Evolutionary conservation across 2,113 vertebrate species (phyloP), one percentile per base, ranked within the genome.

Genomic region (Psettodes erumei): DNA sequence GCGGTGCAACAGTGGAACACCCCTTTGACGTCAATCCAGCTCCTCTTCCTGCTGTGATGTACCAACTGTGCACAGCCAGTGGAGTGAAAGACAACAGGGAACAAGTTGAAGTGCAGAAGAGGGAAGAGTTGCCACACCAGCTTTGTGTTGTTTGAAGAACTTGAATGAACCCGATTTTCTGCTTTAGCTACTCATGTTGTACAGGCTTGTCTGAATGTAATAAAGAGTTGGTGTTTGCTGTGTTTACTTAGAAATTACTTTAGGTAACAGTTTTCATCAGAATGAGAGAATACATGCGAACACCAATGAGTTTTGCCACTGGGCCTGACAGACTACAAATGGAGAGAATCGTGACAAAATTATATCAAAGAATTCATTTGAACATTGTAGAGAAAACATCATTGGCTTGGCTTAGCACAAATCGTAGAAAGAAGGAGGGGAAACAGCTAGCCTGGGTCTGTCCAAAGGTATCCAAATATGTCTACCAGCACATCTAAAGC

Each of bases 11-110:
- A 0, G 8, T 19, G 55, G 16, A 82, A 12, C 32, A 40, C 3
- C 45, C 35, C 42, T 59, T 56, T 70, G 53, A 66, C 77, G 47
- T 86, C 76, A 79, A 23, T 40, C 10, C 18, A 37, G 58, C 27
- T 51, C n/a, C 13, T n/a, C n/a, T 33, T 25, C 23, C 58, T 37
- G 19, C 27, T 42, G n/a, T 70, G 59, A 67, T 18, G 8, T 23
- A 27, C 8, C 32, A 5, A 28, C 15, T 23, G 32, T 53, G 8
- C 23, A 23, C 2, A 50, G 15, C 5, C 8, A 38, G 8, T 15
- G 50, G 4, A 47, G 19, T 5, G 15, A 37, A 18, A 19, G 35
- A 55, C 16, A 43, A 30, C 0, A 13, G 4, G 11, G 6, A 40
- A 73, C 5, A 30, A 2, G 28, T 7, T 10, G 32, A 66, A 21